Percentiles rank a stretch among this genome's conserved stretches.
Evolutionary conservation across 2,797 vertebrate species (phyloP).

Genomic region (Prunella strophiata): DNA sequence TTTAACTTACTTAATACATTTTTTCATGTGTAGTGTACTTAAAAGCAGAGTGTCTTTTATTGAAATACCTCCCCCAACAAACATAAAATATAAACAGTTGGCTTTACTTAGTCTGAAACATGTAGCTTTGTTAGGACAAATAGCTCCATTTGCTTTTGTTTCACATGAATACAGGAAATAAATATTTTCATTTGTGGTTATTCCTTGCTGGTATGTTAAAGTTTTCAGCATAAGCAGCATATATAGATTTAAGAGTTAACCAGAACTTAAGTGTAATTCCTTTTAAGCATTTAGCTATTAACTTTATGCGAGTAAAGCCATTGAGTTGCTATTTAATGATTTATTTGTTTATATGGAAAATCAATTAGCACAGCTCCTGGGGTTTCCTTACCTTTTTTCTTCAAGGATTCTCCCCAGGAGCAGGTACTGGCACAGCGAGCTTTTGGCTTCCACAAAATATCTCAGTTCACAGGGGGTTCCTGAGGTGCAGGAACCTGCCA

Average conservation of each 20-base stretch:
- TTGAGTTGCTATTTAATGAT: constrained; percentile 65
- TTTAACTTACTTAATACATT: background rate
- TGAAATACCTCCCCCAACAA: background rate
- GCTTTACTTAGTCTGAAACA: background rate
- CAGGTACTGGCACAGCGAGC: background rate
- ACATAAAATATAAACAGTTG: background rate
- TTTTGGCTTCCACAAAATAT: background rate
- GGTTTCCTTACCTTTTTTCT: constrained; percentile 65
- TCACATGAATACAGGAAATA: background rate
- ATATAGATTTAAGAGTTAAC: constrained; percentile 61
- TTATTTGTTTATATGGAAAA: constrained; percentile 76
- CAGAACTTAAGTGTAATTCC: constrained; percentile 54
- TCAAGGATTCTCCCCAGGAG: constrained; percentile 61
- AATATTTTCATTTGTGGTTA: background rate
- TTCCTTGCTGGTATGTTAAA: background rate
- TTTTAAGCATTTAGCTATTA: constrained; percentile 63
- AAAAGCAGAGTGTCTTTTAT: background rate
- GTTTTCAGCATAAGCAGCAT: background rate
- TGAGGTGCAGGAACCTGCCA: background rate
- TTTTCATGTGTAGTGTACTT: background rate
- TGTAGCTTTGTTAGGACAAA: background rate
- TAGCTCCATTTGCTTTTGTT: constrained; percentile 22
- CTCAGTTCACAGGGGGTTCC: background rate
- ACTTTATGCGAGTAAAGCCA: constrained; percentile 59
- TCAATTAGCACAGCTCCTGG: constrained; percentile 67